phyloP scores from a whole-genome alignment of 2,888 invertebrate species.

The Bimastos eiseni region DNA sequence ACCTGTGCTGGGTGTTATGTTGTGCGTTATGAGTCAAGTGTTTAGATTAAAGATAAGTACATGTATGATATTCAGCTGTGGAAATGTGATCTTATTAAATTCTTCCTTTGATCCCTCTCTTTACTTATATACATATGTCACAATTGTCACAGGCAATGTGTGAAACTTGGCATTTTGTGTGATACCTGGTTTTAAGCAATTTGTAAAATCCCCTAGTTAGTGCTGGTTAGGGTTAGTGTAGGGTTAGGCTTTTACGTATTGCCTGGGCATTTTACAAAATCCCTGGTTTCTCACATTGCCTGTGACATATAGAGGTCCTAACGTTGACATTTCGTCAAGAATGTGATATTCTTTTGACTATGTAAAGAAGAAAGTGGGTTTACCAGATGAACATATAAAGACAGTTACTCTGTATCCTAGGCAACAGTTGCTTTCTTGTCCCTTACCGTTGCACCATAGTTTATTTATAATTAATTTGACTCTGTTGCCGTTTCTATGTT shows the following conservation, averaged over 20 bases:
- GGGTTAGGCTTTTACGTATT: too few relatives aligned
- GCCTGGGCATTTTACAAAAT: too few relatives aligned
- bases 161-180: too few relatives aligned
- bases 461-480: not conserved
- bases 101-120: not conserved
- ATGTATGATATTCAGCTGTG: not conserved
- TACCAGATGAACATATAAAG: not conserved
- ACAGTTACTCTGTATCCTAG: not conserved
- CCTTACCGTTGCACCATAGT: not conserved
- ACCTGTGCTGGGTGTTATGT: not conserved
- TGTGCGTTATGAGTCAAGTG: not conserved
- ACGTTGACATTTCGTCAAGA: not conserved
- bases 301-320: too few relatives aligned
- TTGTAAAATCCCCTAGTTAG: too few relatives aligned
- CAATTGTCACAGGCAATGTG: too few relatives aligned
- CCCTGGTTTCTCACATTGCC: too few relatives aligned
- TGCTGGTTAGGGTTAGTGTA: too few relatives aligned
- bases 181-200: too few relatives aligned
- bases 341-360: not conserved
- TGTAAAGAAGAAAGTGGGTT: not conserved
- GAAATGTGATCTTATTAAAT: not conserved
- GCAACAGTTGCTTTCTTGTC: not conserved
- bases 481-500: constrained; percentile 38
- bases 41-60: not conserved
- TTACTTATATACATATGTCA: too few relatives aligned